phyloP scores from a whole-genome alignment of 2,113 vertebrate genomes.

The Rhea americana region DNA sequence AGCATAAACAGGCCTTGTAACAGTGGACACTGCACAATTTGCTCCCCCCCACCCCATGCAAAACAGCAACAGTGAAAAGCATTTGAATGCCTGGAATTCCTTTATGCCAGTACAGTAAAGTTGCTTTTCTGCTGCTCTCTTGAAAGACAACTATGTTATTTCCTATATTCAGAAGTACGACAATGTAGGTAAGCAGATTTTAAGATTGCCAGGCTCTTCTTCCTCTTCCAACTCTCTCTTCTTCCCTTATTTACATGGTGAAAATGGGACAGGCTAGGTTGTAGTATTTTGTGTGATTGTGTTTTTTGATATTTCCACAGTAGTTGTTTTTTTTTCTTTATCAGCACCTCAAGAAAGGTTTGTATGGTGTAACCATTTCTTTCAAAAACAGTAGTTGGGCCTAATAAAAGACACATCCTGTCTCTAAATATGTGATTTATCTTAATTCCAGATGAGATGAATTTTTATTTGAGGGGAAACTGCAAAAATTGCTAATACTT shows the following conservation, averaged over 20 bases:
- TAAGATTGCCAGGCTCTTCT: neutral
- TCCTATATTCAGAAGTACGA: neutral
- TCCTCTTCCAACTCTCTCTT: neutral
- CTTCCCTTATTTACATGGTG: neutral
- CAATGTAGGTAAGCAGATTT: neutral
- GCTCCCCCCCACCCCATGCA: fast-evolving
- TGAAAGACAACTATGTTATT: neutral
- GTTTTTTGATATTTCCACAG: neutral
- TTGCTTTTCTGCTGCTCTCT: neutral
- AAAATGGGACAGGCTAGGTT: neutral
- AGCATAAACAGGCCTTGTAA: neutral
- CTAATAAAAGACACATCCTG: neutral
- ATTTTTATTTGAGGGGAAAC: neutral
- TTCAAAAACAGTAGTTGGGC: neutral
- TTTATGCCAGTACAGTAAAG: neutral
- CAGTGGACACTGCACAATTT: neutral
- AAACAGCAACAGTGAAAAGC: neutral
- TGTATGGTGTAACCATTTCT: neutral
- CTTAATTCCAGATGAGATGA: neutral
- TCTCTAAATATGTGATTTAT: neutral
- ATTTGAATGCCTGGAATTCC: neutral
- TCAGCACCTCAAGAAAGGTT: neutral
- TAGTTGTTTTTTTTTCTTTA: neutral
- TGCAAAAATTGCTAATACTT: neutral
- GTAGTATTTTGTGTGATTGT: neutral